A percentile compares a stretch with the other conserved stretches of the same genome.
Evolutionary conservation across 2,113 vertebrate species (phyloP).

Genomic region (Hylia prasina): DNA sequence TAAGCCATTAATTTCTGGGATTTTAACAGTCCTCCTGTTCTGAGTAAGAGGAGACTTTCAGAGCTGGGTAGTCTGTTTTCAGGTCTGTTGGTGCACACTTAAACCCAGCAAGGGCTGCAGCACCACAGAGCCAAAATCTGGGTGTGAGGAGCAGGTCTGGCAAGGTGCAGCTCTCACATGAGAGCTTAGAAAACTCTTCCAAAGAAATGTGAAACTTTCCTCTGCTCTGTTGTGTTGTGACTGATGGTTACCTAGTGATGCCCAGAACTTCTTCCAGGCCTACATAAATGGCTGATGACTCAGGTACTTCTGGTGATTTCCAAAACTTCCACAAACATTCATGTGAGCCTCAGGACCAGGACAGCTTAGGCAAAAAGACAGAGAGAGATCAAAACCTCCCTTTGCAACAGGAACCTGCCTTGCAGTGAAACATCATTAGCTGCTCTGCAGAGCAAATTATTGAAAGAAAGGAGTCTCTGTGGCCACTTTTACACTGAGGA

Average conservation of each 20-base stretch:
- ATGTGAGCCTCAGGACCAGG: background rate
- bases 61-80: background rate
- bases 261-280: conserved; percentile 49
- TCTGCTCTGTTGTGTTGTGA: conserved; percentile 38
- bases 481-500: background rate
- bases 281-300: conserved; percentile 16
- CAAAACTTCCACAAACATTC: conserved; percentile 21
- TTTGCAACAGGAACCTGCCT: background rate
- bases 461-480: background rate
- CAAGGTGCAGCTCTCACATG: background rate
- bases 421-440: background rate
- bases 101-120: background rate
- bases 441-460: background rate
- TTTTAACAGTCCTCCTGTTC: background rate
- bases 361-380: background rate
- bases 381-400: background rate
- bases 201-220: conserved; percentile 16
- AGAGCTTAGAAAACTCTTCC: background rate
- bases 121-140: background rate
- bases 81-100: background rate
- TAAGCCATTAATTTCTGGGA: background rate
- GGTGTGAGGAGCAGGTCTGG: background rate
- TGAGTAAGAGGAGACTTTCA: conserved; percentile 3
- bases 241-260: conserved; percentile 40
- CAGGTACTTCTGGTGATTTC: background rate